Evolutionary conservation across 2,113 vertebrate genomes (phyloP), one percentile per base, ranked within the genome.

Genomic region (Colossoma macropomum): DNA sequence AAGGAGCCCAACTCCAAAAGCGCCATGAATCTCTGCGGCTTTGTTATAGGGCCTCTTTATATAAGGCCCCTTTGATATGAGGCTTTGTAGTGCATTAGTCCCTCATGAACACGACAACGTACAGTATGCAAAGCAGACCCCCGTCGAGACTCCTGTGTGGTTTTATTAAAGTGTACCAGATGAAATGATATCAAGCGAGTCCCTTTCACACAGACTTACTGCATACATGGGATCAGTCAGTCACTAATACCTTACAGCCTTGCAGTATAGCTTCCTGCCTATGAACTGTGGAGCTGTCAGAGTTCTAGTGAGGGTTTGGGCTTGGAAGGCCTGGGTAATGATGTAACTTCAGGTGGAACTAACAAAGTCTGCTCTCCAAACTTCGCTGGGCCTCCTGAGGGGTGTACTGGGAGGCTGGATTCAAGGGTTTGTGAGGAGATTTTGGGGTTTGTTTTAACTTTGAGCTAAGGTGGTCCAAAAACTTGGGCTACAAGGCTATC

Each of bases 261-360:
- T 15, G 17, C n/a, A 30, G 25, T 11, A 48, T 28, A 66, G 62
- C 4, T 9, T 30, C 25, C 28, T 9, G 12, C 76, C 16, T 52
- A 52, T 32, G 2, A 30, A 52, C 62, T n/a, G 17, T 80, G 32
- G 41, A 32, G 34, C 69, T 62, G 68, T 76, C 69, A 63, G 81
- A 69, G 74, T 34, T 34, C 21, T 66, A 32, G 23, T 75, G 79
- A 38, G 34, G 11, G 32, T 30, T 34, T 21, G 17, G 68, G n/a
- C 13, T 71, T 72, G 74, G 69, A 34, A 75, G 41, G 38, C 17
- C 69, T 81, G 62, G 23, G 79, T 78, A 85, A 87, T 81, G 79
- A 78, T 77, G 71, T 72, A 75, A 71, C 81, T 68, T 78, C 59
- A n/a, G 60, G 69, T 76, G 84, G 56, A 85, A 75, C 59, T 78